phyloP scores from a whole-genome alignment of 2,888 invertebrate genomes.

The Nemapogon koenigi region DNA sequence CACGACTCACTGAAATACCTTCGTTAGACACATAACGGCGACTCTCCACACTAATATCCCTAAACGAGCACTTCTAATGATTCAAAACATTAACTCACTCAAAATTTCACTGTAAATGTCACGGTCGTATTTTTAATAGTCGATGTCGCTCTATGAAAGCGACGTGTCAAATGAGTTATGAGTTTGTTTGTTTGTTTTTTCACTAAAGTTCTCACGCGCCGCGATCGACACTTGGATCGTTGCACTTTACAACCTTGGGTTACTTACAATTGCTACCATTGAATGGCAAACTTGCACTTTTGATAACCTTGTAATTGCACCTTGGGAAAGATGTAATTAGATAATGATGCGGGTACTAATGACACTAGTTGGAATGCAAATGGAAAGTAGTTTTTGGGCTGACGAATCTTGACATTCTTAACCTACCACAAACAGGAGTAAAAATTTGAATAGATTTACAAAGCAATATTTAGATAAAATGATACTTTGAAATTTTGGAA shows the following conservation, averaged over 20 bases:
- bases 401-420: too few relatives aligned
- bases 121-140: too few relatives aligned
- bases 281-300: not conserved
- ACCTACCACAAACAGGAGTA: too few relatives aligned
- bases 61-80: constrained; percentile 5
- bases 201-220: constrained; percentile 2
- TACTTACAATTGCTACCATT: not conserved
- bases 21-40: not conserved
- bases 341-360: not conserved
- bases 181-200: constrained; percentile 6
- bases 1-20: not conserved
- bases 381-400: not conserved
- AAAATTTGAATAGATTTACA: too few relatives aligned
- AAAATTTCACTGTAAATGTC: constrained; percentile 8
- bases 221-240: constrained; percentile 4
- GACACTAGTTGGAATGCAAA: not conserved
- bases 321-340: constrained; percentile 1
- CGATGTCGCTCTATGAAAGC: constrained; percentile 4
- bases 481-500: too few relatives aligned
- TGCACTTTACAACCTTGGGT: constrained; percentile 5
- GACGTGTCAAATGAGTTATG: constrained; percentile 4
- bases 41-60: not conserved
- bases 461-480: too few relatives aligned
- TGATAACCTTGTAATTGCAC: constrained; percentile 1
- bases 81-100: constrained; percentile 1